A percentile compares a stretch with the other conserved stretches of the same genome.
Evolutionary conservation across 2,113 vertebrate genomes (phyloP).

Genomic region (Ciconia boyciana): DNA sequence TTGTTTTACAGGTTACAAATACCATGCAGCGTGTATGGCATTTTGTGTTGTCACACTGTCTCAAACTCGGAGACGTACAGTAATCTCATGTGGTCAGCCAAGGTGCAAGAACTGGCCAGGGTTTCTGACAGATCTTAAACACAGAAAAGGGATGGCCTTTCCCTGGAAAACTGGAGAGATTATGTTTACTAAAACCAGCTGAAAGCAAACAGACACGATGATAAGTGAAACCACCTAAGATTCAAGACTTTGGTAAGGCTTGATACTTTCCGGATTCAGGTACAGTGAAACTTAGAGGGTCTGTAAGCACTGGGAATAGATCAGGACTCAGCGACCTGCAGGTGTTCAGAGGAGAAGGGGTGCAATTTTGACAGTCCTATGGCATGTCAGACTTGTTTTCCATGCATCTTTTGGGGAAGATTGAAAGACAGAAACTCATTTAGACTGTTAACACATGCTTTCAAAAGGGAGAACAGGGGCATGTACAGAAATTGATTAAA

Average conservation of each 20-base stretch:
- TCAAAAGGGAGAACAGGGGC: not conserved
- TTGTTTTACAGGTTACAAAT: not conserved
- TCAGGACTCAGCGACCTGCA: not conserved
- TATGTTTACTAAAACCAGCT: not conserved
- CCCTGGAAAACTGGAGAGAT: not conserved
- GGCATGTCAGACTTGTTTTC: not conserved
- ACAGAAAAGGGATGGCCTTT: not conserved
- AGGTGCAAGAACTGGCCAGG: not conserved
- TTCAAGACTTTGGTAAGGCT: not conserved
- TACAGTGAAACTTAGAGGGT: not conserved
- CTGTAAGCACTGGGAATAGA: not conserved
- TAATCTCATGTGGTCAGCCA: not conserved
- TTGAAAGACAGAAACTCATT: not conserved
- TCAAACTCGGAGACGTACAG: not conserved
- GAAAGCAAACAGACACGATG: not conserved
- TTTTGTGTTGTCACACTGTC: not conserved
- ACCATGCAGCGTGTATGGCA: fast-evolving
- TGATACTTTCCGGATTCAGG: not conserved
- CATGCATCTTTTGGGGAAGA: not conserved
- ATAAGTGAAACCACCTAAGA: not conserved
- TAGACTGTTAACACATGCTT: not conserved
- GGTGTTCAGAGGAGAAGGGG: not conserved
- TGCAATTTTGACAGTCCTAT: not conserved
- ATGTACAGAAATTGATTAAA: not conserved
- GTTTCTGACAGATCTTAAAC: not conserved